Base-by-base conservation (phyloP, 2,888 invertebrate species). In the Drosophila robusta region DNA sequence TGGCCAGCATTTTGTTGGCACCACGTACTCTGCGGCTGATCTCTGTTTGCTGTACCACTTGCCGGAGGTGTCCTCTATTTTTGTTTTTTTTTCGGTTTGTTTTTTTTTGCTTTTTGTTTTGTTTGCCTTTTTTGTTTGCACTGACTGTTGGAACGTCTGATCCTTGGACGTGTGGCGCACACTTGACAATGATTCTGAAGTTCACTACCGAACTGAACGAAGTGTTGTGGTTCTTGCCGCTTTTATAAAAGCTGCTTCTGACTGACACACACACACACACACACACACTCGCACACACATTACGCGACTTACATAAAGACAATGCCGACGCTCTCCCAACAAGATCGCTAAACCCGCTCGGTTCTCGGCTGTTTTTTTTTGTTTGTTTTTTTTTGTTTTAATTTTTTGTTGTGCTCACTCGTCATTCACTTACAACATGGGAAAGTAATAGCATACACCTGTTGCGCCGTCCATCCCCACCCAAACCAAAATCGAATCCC, bases 1-100 rank as follows among this genome's bases (percentile, higher is more conserved):
- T 90, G 76, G 91, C 91, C 72, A 91, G 84, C 91, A 91, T 91
- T 70, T 78, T 84, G 38, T 62, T 76, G 70, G 75, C 74, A 75
- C 16, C 46, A 57, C 60, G 50, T 18, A 14, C 46, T n/a, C 41
- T 46, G 34, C 39, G 45, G 14, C 41, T 69, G 63, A 57, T 50
- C 58, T 52, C 44, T 39, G 63, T 12, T 51, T 46, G 8, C 1
- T 39, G 9, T 0, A 38, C 3, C 14, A 14, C 14, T 8, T 14
- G 14, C 38, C 38, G 4, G 12, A 2, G 38, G 29, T 29, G 29
- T 29, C 29, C 14, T 45, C 24, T 64, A 14, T 45, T 45, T 56
- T 18, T 24, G 11, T 29, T 8, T 41, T 22, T 68, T 8, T 12
- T 32, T 16, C 58, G 47, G 54, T 32, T 24, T 44, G 65, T 22